phyloP scores from a whole-genome alignment of 2,797 vertebrate species.

The Sebastes steindachneri region DNA sequence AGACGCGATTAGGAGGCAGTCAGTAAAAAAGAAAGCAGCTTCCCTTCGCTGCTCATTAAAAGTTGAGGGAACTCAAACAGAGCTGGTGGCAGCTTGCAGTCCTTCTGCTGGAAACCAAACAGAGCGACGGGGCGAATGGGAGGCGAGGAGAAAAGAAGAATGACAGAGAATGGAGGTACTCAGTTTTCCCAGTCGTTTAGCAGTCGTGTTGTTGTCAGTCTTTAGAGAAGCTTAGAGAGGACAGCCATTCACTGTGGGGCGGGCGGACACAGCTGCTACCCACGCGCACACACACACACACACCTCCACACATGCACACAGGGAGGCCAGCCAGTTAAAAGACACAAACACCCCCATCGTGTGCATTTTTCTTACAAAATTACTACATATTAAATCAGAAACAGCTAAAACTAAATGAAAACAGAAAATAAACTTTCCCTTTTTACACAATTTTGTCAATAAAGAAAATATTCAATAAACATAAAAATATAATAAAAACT shows the following conservation, averaged over 20 bases:
- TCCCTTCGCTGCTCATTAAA: constrained; percentile 75
- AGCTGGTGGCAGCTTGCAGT: constrained; percentile 73
- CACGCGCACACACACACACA: background rate
- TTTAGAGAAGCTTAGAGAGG: constrained; percentile 64
- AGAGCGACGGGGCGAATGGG: constrained; percentile 45
- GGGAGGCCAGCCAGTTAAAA: background rate
- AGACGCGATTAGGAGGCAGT: constrained; percentile 47
- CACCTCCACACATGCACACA: background rate
- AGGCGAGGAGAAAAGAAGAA: constrained; percentile 58
- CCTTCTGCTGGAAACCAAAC: constrained; percentile 72
- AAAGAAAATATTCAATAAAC: background rate
- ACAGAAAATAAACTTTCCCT: background rate
- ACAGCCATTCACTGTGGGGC: constrained; percentile 46
- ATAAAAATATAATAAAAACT: background rate
- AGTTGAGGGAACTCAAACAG: constrained; percentile 79
- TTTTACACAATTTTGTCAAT: background rate
- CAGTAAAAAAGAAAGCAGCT: constrained; percentile 33
- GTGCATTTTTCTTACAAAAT: background rate
- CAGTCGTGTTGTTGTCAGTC: constrained; percentile 68
- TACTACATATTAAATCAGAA: background rate
- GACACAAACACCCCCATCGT: background rate
- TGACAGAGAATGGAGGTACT: constrained; percentile 66
- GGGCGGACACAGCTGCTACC: constrained; percentile 69
- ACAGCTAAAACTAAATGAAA: background rate
- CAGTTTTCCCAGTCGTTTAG: constrained; percentile 76